Percentiles rank a stretch among this genome's conserved stretches.
These are phyloP conservation scores for Cichlasoma orientale DNA, from an alignment of 2,797 vertebrate species.

Conservation along the genomic window DNA sequence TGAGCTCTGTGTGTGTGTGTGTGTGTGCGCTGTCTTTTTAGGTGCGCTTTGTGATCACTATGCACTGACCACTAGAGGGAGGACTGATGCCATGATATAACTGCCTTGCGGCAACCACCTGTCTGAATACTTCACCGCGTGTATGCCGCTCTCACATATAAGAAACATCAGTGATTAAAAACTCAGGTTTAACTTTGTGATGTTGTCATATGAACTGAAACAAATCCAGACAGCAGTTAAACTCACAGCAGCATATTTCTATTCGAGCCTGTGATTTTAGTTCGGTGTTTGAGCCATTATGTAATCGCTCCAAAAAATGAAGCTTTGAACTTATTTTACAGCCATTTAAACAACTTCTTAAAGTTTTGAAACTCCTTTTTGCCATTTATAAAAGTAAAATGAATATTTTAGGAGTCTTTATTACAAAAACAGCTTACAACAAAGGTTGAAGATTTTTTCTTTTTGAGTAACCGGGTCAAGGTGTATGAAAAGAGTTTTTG, in stretches of 20 bases:
- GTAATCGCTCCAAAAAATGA: not conserved
- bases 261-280: not conserved
- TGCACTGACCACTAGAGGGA: conserved; percentile 71
- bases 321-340: not conserved
- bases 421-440: not conserved
- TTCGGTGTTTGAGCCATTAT: not conserved
- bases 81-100: conserved; percentile 35
- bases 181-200: not conserved
- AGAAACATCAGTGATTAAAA: not conserved
- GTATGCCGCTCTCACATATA: not conserved
- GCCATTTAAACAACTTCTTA: not conserved
- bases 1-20: not conserved
- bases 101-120: not conserved
- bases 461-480: not conserved
- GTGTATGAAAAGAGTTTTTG: not conserved
- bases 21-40: not conserved
- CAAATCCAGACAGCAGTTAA: not conserved
- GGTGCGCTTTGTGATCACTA: conserved; percentile 16
- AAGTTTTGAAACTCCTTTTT: too few relatives aligned
- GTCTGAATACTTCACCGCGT: not conserved
- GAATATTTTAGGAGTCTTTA: rapidly evolving
- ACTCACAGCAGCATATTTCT: not conserved
- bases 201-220: not conserved
- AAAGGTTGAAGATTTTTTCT: not conserved
- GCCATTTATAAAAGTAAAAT: too few relatives aligned